A percentile compares a stretch with the other conserved stretches of the same genome.
Evolutionary conservation across 2,888 invertebrate species (phyloP).

Genomic region (Pyralis farinalis): DNA sequence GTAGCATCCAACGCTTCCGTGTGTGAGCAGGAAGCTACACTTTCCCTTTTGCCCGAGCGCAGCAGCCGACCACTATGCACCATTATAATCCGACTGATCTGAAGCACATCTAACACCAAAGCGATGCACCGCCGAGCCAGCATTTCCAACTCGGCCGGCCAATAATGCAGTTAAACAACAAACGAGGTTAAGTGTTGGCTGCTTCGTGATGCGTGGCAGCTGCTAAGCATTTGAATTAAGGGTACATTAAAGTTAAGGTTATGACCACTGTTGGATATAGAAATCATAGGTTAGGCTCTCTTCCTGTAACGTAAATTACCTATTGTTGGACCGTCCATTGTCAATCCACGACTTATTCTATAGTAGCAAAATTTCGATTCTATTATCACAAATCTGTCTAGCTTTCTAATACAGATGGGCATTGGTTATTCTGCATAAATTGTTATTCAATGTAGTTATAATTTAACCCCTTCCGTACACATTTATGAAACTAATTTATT

Average conservation of each 20-base stretch:
- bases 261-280: constrained; percentile 33
- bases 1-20: constrained; percentile 70
- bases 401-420: constrained; percentile 36
- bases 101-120: constrained; percentile 23
- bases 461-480: constrained; percentile 45
- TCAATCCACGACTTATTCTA: constrained; percentile 29
- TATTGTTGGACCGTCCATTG: constrained; percentile 28
- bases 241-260: constrained; percentile 37
- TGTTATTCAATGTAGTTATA: constrained; percentile 34
- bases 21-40: constrained; percentile 75
- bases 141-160: constrained; percentile 36
- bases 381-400: constrained; percentile 35
- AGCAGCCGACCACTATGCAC: constrained; percentile 71
- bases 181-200: constrained; percentile 70
- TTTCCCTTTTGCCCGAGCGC: constrained; percentile 78
- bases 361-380: constrained; percentile 24
- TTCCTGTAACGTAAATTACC: constrained; percentile 15
- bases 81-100: constrained; percentile 52
- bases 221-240: constrained; percentile 58
- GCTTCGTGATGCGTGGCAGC: constrained; percentile 63
- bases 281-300: constrained; percentile 1
- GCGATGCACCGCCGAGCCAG: constrained; percentile 17
- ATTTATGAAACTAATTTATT: constrained; percentile 39
- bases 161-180: constrained; percentile 70
- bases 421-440: constrained; percentile 36